Base-by-base conservation (phyloP, 2,888 invertebrate genomes). In the Embidobia sp. region DNA sequence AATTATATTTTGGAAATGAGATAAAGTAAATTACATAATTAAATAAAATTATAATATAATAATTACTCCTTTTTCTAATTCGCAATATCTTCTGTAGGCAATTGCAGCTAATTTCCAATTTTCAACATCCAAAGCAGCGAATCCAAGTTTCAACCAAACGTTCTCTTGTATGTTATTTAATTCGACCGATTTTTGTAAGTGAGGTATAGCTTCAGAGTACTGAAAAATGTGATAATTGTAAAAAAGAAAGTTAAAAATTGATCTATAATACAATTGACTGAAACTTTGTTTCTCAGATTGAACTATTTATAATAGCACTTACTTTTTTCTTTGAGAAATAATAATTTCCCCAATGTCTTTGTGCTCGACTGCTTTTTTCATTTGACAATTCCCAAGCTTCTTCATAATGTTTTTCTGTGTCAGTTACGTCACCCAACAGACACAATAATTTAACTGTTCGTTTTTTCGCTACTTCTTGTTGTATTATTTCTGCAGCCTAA, bases 361-460 rank as follows among this genome's bases (percentile, higher is more conserved):
- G 96, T 0, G 97, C 97, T 57, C 96, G 91, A 49, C 96, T 95
- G 89, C 96, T 97, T 55, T 92, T 93, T 64, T 93, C 91, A 4
- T 93, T 92, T 0, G 98, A 98, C 78, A 98, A 91, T 83, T 95
- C 93, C 97, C 98, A 98, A 0, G 98, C 99, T 83, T 94, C 95
- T 83, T 95, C 93, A 86, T 97, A 99, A 85, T 94, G 94, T 10
- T 91, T 91, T 0, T 93, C 90, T 83, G 98, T 94, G 83, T 96
- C 95, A 70, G 92, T 92, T 1, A 95, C 94, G 90, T 98, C 97
- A 2, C 98, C 98, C n/a, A 99, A 91, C 33, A 97, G 92, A 88
- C 98, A 98, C 91, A 95, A 96, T 15, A 99, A 90, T 87, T 95
- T 94, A 0, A 96, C 95, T 0, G 96, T 95, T 57, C 96, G 95